Evolutionary conservation across 53 echinoderm and acorn worm species (phyloP), one percentile per base, ranked within the genome.

Genomic region (Mesocentrotus franciscanus): DNA sequence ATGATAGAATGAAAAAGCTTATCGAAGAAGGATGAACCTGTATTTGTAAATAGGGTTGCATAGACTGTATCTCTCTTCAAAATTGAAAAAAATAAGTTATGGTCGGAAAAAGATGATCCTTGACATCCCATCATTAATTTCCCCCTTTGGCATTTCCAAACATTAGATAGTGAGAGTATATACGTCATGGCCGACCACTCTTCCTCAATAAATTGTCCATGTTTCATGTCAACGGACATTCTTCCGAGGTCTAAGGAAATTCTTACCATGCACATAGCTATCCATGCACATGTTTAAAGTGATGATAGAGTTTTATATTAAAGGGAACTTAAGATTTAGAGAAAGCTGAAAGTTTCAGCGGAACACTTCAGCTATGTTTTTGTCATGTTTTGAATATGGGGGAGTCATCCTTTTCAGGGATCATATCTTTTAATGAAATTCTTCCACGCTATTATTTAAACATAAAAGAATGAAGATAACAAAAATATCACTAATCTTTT

Each of bases 161-260:
- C 87, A 87, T 27, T 57, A 17, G 81, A 17, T 81, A 42, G 81
- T 36, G n/a, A 6, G 57, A 58, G 84, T 36, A 87, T 58, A 57
- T 58, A 58, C 34, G 58, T 27, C 87, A 56, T n/a, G 27, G 87
- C 87, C 59, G 58, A 87, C 58, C 87, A n/a, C 87, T 58, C 87
- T 87, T 87, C 87, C 58, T 87, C 87, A 81, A 39, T 81, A 81
- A 81, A 81, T 81, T 81, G 81, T 36, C 36, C 12, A 56, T 87
- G 87, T 58, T 87, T 87, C 27, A 87, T 87, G 87, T 87, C 87
- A 87, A 58, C n/a, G 12, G 58, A 58, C 87, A 87, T 87, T 87
- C 87, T 87, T 87, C 58, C 0, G 2, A 87, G 87, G 87, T n/a
- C 27, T 87, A 87, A 57, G 29, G 58, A 58, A 58, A 87, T 87